A percentile compares a stretch with the other conserved stretches of the same genome.
These are phyloP conservation scores for Melipona bicolor DNA, from an alignment of 2,888 invertebrate genomes.

Conservation along the genomic window DNA sequence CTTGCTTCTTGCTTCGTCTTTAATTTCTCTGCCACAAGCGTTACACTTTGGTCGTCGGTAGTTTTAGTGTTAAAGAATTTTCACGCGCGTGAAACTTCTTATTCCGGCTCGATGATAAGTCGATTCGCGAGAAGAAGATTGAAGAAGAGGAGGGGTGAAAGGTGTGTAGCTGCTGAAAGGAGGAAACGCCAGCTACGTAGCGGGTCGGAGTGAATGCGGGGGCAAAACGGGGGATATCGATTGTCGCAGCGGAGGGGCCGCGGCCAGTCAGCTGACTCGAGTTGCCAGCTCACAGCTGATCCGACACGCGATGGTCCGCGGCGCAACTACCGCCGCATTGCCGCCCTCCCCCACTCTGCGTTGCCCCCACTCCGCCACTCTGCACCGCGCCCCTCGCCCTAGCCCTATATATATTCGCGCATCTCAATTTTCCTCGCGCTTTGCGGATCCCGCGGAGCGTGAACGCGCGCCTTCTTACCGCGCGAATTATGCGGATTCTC, in stretches of 20 bases:
- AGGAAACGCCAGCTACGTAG: slow-evolving; percentile 17
- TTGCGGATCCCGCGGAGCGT: neutral
- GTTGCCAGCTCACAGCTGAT: slow-evolving; percentile 79
- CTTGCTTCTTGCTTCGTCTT: too few species aligned
- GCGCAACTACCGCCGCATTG: slow-evolving; percentile 80
- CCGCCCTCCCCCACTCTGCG: slow-evolving; percentile 63
- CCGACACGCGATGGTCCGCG: slow-evolving; percentile 68
- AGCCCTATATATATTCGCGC: neutral
- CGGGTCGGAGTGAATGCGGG: slow-evolving; percentile 53
- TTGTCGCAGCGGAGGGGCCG: slow-evolving; percentile 79
- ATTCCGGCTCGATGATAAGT: neutral
- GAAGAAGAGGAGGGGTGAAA: neutral
- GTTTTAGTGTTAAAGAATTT: neutral
- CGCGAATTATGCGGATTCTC: slow-evolving; percentile 24
- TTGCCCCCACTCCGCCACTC: neutral
- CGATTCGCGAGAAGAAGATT: slow-evolving; percentile 5
- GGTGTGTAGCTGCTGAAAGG: slow-evolving; percentile 1
- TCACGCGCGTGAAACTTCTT: neutral
- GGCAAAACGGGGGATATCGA: slow-evolving; percentile 76
- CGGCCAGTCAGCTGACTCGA: slow-evolving; percentile 79
- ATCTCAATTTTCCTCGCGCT: slow-evolving; percentile 29
- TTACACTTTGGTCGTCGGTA: neutral
- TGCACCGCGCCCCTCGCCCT: neutral
- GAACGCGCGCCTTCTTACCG: slow-evolving; percentile 2
- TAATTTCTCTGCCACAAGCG: too few species aligned